These are phyloP conservation scores for Drosophila anomalipes DNA, from an alignment of 2,888 invertebrate species.

Conservation along the genomic window DNA sequence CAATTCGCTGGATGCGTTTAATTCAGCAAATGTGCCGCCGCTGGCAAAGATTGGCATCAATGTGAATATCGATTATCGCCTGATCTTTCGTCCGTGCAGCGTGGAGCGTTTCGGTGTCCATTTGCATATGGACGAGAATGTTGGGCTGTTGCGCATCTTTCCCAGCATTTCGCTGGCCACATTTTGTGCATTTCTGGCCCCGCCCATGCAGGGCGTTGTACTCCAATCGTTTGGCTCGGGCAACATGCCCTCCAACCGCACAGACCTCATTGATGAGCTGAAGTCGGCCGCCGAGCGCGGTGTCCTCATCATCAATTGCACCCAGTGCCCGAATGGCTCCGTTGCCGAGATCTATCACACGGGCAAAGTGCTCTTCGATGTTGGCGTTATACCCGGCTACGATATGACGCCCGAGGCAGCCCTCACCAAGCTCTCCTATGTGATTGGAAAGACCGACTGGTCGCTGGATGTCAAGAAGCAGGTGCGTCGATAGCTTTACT, in stretches of 20 bases:
- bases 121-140: conserved; percentile 91
- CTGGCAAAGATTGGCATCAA: conserved; percentile 93
- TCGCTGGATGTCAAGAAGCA: conserved; percentile 88
- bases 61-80: conserved; percentile 87
- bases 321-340: conserved; percentile 94
- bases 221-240: conserved; percentile 97
- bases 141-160: conserved; percentile 94
- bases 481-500: conserved; percentile 84
- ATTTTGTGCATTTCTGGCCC: conserved; percentile 89
- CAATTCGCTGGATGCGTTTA: conserved; percentile 84
- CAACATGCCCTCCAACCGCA: conserved; percentile 94
- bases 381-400: conserved; percentile 83
- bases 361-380: conserved; percentile 88
- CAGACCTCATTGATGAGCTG: conserved; percentile 91
- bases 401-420: conserved; percentile 95
- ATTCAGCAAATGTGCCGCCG: conserved; percentile 92
- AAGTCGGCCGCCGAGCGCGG: conserved; percentile 90
- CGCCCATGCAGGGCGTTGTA: conserved; percentile 93
- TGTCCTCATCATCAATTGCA: conserved; percentile 95
- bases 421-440: conserved; percentile 95
- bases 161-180: conserved; percentile 95
- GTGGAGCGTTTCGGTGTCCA: conserved; percentile 90
- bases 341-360: conserved; percentile 94
- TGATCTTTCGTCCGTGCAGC: conserved; percentile 87
- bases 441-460: conserved; percentile 92